Conservation (phyloP, 2,113 vertebrate genomes). For the Taxidea taxus region DNA sequence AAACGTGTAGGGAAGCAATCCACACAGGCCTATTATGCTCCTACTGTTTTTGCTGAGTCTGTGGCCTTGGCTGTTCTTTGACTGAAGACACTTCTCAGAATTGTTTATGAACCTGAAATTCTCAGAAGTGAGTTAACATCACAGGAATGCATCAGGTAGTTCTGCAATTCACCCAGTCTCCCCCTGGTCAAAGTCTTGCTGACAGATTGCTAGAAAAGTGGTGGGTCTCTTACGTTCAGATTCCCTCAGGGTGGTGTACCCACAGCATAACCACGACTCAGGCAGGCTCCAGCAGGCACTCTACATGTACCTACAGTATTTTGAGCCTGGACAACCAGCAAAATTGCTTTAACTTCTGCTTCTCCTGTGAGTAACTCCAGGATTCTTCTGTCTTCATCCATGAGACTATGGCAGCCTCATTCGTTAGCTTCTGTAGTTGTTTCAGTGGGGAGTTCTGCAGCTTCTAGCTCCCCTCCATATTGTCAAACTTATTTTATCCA, state of each 20-base stretch:
- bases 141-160: not conserved
- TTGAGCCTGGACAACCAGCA: not conserved
- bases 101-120: not conserved
- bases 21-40: rapidly evolving
- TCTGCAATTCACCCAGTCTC: not conserved
- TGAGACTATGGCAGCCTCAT: not conserved
- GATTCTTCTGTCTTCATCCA: not conserved
- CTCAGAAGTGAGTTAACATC: not conserved
- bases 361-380: not conserved
- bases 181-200: not conserved
- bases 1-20: not conserved
- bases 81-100: not conserved
- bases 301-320: not conserved
- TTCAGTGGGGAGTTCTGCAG: not conserved
- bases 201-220: not conserved
- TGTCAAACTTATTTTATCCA: not conserved
- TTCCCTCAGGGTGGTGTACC: not conserved
- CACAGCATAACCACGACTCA: rapidly evolving
- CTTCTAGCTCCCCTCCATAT: not conserved
- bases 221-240: not conserved
- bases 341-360: not conserved
- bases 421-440: not conserved
- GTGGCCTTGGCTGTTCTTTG: not conserved
- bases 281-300: not conserved
- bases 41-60: not conserved